Evolutionary conservation across 2,888 invertebrate genomes (phyloP), one percentile per base, ranked within the genome.

Genomic region (Drosophila pegasa): DNA sequence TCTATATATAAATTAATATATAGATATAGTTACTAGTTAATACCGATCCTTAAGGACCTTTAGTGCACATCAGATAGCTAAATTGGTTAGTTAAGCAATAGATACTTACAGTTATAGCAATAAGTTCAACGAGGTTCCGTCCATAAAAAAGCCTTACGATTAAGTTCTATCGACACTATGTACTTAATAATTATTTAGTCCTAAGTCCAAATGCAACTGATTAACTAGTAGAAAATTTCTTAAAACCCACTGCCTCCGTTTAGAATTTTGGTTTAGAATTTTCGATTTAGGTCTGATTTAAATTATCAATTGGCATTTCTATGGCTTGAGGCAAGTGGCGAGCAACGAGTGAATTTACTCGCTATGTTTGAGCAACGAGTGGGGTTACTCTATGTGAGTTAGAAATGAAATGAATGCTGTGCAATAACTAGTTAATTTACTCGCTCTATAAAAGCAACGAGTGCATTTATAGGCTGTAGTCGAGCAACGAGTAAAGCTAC

Each of bases 41-140:
- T 71, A 45, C 6, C 47, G 66, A 47, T 59, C 25, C 50, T 31
- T 69, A 68, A 69, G 51, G 22, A 35, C 54, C 35, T 57, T 56
- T 59, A 59, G 64, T 60, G 72, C 50, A 56, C 40, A 67, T 38
- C 20, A 51, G 48, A n/a, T 70, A 74, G 73, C 54, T 62, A 75
- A 73, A 77, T 77, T 71, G 25, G 12, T 33, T 41, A 27, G 37
- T 67, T 55, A 79, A 82, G 75, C 79, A 69, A 75, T 52, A 29
- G 9, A 43, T 25, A 48, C 22, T 38, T 31, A 40, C 31, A 31
- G 14, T 18, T 45, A 35, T 56, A 78, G 63, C 74, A 75, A 69
- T 76, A 68, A 59, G 56, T 58, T 80, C 45, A 56, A 86, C 63
- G 57, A 72, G 72, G 72, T 82, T 84, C 83, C 83, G 83, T 84